Conservation (phyloP, 2,113 vertebrate species). For the Brachypodius melanocephalos region DNA sequence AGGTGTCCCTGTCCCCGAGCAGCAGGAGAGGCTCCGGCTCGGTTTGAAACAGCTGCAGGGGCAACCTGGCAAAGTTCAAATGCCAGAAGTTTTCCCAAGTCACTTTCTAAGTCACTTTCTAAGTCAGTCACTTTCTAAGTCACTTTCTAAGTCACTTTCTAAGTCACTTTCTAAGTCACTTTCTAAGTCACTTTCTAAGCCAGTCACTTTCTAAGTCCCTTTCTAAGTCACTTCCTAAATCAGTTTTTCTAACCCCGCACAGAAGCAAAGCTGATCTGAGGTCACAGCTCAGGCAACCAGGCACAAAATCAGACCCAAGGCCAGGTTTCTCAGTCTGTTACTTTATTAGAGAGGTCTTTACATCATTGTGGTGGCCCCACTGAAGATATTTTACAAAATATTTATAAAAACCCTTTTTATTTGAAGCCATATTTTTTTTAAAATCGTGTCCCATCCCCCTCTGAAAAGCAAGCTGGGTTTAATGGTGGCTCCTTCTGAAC, state of each 20-base stretch:
- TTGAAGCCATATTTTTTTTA: background rate
- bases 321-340: slow-evolving; percentile 28
- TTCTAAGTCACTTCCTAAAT: background rate
- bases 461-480: slow-evolving; percentile 25
- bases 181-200: too few relatives aligned
- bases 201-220: background rate
- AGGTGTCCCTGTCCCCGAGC: accelerated
- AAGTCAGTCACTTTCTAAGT: background rate
- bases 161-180: too few relatives aligned
- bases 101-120: background rate
- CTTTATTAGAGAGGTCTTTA: slow-evolving; percentile 76
- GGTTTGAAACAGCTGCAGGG: background rate
- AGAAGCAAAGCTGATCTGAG: background rate
- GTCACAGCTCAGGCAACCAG: background rate
- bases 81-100: background rate
- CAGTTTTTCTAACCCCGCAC: background rate
- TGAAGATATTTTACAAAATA: slow-evolving; percentile 46
- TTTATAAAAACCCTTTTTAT: background rate
- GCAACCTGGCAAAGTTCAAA: background rate
- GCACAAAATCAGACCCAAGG: background rate
- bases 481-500: background rate
- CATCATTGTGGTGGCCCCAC: slow-evolving; percentile 13
- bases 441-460: background rate
- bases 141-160: too few relatives aligned
- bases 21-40: background rate